Conservation (phyloP, 2,113 vertebrate genomes). For the Tetrax tetrax region DNA sequence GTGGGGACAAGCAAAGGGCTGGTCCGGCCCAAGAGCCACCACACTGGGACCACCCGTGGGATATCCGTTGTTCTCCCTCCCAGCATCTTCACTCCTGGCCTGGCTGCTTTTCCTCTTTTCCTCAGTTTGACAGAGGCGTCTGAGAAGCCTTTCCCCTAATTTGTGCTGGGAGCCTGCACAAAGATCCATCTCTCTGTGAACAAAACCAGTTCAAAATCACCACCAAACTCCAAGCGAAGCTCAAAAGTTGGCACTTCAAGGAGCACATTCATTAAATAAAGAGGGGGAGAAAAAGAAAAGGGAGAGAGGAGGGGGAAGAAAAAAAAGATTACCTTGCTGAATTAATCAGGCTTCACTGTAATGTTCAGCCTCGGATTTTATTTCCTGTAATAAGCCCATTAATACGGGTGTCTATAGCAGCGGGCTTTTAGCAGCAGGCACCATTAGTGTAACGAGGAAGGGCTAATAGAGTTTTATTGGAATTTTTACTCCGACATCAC, state of each 20-base stretch:
- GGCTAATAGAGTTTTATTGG: conserved; percentile 74
- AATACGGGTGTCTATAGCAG: conserved; percentile 68
- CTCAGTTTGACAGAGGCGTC: background rate
- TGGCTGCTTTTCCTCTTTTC: background rate
- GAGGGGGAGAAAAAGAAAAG: background rate
- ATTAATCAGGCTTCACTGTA: conserved; percentile 69
- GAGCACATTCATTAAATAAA: conserved; percentile 60
- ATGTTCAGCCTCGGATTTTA: conserved; percentile 70
- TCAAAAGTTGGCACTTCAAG: conserved; percentile 46
- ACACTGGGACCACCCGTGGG: background rate
- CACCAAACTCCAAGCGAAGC: background rate
- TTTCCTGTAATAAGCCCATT: conserved; percentile 77
- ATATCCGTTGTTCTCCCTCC: background rate
- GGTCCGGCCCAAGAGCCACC: background rate
- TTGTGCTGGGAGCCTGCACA: fast-evolving
- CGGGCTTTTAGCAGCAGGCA: conserved; percentile 68
- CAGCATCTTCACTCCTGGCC: background rate
- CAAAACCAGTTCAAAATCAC: conserved; percentile 19
- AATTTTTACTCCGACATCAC: conserved; percentile 65
- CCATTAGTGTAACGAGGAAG: conserved; percentile 74
- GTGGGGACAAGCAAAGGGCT: background rate
- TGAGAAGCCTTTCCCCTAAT: background rate
- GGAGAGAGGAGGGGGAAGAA: background rate
- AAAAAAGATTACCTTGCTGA: conserved; percentile 63
- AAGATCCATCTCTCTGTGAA: conserved; percentile 8